Percentiles rank a stretch among this genome's conserved stretches.
These are phyloP conservation scores for Melanaphis sacchari DNA, from an alignment of 1,140 invertebrate species.

Conservation along the genomic window DNA sequence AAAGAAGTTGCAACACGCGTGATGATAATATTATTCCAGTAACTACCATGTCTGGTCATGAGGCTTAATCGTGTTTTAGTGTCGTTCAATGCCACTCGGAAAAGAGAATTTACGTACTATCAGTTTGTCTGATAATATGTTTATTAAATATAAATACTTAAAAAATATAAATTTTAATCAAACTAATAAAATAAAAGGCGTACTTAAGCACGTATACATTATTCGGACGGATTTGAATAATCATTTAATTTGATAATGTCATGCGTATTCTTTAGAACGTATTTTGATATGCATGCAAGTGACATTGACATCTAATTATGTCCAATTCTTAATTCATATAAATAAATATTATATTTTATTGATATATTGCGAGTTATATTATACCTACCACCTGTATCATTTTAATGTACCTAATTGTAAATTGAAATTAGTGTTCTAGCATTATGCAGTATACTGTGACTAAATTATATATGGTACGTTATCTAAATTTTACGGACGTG, in stretches of 20 bases:
- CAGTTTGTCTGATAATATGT: background rate
- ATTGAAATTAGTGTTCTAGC: background rate
- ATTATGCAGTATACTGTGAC: background rate
- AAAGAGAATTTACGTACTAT: conserved; percentile 43
- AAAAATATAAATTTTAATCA: background rate
- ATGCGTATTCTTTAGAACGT: background rate
- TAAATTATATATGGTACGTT: background rate
- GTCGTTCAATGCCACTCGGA: conserved; percentile 52
- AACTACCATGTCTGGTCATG: conserved; percentile 58
- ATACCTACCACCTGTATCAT: background rate
- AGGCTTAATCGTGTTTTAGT: conserved; percentile 50
- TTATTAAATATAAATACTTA: background rate
- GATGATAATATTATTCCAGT: conserved; percentile 55
- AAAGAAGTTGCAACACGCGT: conserved; percentile 54
- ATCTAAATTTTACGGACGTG: conserved; percentile 21
- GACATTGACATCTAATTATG: background rate
- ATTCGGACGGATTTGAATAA: background rate
- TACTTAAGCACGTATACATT: background rate
- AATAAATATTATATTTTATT: background rate
- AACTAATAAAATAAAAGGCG: background rate
- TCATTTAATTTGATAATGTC: background rate
- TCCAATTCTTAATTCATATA: background rate
- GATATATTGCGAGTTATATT: background rate
- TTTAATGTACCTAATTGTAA: background rate
- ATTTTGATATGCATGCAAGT: background rate